These are phyloP conservation scores for Botia kubotai DNA, from an alignment of 2,797 vertebrate genomes.

Conservation along the genomic window DNA sequence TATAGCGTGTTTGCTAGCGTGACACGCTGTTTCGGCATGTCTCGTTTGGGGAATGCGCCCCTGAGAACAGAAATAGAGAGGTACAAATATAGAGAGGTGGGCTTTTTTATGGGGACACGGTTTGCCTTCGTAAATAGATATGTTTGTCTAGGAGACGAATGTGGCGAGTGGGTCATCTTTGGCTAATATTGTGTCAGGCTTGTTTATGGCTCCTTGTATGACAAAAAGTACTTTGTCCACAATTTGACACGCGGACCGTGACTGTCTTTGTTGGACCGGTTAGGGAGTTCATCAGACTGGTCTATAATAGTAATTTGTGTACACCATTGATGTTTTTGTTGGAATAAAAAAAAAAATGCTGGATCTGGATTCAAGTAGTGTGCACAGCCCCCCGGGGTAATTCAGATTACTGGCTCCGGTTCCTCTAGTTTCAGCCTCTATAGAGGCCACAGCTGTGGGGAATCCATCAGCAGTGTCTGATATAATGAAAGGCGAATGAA, in stretches of 20 bases:
- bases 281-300: not conserved
- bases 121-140: conserved; percentile 54
- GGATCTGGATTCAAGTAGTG: not conserved
- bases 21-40: conserved; percentile 38
- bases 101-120: conserved; percentile 35
- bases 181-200: conserved; percentile 45
- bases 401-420: too few species aligned
- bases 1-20: conserved; percentile 35
- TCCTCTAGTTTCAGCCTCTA: too few species aligned
- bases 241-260: not conserved
- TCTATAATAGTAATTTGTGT: too few species aligned
- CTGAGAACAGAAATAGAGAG: conserved; percentile 57
- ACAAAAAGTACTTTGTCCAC: conserved; percentile 2
- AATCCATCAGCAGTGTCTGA: conserved; percentile 33
- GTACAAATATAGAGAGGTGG: conserved; percentile 59
- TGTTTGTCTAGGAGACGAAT: conserved; percentile 53
- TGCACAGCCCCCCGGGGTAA: not conserved
- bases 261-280: not conserved
- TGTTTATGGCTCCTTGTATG: conserved; percentile 33
- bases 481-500: conserved; percentile 54
- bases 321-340: too few species aligned
- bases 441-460: conserved; percentile 43
- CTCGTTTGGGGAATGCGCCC: conserved; percentile 45
- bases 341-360: too few species aligned
- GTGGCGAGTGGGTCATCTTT: conserved; percentile 12